Evolutionary conservation across 2,888 invertebrate species (phyloP).

Genomic region (Nemurella pictetii): DNA sequence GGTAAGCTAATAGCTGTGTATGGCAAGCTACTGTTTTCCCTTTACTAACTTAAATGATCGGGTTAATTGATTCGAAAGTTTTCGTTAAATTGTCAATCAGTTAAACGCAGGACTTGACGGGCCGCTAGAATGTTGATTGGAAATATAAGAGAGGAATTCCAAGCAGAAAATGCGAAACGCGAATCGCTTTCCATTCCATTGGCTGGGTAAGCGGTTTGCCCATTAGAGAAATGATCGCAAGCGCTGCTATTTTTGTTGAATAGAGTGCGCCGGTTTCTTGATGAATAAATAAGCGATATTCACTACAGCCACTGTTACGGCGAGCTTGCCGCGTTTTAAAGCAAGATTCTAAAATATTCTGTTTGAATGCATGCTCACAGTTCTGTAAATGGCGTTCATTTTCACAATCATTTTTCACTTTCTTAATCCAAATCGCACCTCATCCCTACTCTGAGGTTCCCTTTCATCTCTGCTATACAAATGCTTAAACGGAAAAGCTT

Average conservation of each 20-base stretch:
- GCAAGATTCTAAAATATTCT: background rate
- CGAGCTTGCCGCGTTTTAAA: no score
- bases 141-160: slow-evolving; percentile 17
- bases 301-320: no score
- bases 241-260: no score
- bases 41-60: background rate
- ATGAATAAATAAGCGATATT: no score
- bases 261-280: no score
- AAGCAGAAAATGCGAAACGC: background rate
- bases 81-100: slow-evolving; percentile 32
- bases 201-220: background rate
- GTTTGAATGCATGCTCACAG: background rate
- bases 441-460: background rate
- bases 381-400: background rate
- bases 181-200: background rate
- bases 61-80: slow-evolving; percentile 22
- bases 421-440: background rate
- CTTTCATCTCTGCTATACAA: background rate
- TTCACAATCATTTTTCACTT: background rate
- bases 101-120: slow-evolving; percentile 5
- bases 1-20: background rate
- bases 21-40: background rate
- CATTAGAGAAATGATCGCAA: background rate
- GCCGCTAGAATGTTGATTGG: slow-evolving; percentile 25
- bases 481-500: background rate